These are phyloP conservation scores for Cyclophora punctaria DNA, from an alignment of 2,888 invertebrate species.

Conservation along the genomic window DNA sequence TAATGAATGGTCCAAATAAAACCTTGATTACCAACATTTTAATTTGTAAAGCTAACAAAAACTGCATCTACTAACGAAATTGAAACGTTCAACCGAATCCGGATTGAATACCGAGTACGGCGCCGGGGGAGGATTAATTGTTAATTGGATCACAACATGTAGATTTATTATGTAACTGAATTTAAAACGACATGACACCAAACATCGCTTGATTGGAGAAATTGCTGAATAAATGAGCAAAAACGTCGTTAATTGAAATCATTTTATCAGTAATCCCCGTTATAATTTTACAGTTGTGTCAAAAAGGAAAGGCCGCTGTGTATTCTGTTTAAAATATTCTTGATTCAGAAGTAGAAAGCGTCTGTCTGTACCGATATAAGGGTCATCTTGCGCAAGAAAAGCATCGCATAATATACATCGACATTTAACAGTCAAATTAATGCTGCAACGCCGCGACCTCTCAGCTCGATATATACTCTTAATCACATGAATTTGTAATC, in stretches of 20 bases:
- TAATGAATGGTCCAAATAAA: slow-evolving; percentile 29
- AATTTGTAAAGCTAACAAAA: slow-evolving; percentile 53
- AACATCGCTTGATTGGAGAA: slow-evolving; percentile 37
- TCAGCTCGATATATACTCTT: too few species aligned
- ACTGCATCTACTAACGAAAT: slow-evolving; percentile 49
- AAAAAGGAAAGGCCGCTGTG: slow-evolving; percentile 28
- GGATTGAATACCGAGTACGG: slow-evolving; percentile 50
- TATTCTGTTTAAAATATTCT: slow-evolving; percentile 27
- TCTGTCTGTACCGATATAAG: slow-evolving; percentile 35
- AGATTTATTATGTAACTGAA: slow-evolving; percentile 49
- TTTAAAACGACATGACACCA: slow-evolving; percentile 39
- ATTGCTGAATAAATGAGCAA: slow-evolving; percentile 29
- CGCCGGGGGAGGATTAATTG: slow-evolving; percentile 54
- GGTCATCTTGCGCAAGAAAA: slow-evolving; percentile 59
- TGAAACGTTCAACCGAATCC: slow-evolving; percentile 48
- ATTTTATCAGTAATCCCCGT: slow-evolving; percentile 10
- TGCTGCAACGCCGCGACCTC: too few species aligned
- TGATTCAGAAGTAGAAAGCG: slow-evolving; percentile 56
- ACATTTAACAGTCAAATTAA: too few species aligned
- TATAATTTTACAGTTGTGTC: slow-evolving; percentile 15
- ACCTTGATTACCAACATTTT: slow-evolving; percentile 48
- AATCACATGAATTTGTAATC: too few species aligned
- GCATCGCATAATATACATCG: slow-evolving; percentile 19
- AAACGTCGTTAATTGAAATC: slow-evolving; percentile 17
- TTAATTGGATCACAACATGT: slow-evolving; percentile 57